phyloP scores from a whole-genome alignment of 64 coral and sea anemone species.

The Actinia equina region DNA sequence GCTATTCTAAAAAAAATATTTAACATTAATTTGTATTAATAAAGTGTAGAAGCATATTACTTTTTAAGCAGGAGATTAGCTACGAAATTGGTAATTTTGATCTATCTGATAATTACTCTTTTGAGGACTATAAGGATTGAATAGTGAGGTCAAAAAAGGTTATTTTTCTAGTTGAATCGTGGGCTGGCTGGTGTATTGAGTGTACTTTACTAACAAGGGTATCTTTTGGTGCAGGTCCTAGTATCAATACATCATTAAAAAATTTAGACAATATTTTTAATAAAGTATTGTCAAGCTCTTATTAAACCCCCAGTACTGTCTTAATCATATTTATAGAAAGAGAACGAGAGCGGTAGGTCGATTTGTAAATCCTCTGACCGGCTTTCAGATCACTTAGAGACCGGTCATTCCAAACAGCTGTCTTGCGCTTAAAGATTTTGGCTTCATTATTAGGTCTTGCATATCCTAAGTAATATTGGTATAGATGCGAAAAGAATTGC shows the following conservation, averaged over 20 bases:
- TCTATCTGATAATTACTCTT: background rate
- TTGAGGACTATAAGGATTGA: background rate
- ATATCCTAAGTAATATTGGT: background rate
- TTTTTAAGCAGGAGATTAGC: background rate
- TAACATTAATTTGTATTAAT: background rate
- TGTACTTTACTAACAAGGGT: background rate
- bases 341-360: background rate
- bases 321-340: background rate
- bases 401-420: background rate
- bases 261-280: background rate
- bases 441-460: background rate
- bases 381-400: background rate
- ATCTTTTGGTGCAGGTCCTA: background rate
- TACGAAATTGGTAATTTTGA: background rate
- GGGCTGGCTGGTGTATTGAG: background rate
- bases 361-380: background rate
- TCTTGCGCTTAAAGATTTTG: background rate
- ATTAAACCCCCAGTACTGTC: background rate
- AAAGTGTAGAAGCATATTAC: background rate
- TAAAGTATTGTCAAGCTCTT: background rate
- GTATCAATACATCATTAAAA: background rate
- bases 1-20: background rate
- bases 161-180: background rate
- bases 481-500: background rate
- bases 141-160: background rate